A percentile compares a stretch with the other conserved stretches of the same genome.
Conservation (phyloP, 2,888 invertebrate genomes). For the Drosophila percnosoma region DNA sequence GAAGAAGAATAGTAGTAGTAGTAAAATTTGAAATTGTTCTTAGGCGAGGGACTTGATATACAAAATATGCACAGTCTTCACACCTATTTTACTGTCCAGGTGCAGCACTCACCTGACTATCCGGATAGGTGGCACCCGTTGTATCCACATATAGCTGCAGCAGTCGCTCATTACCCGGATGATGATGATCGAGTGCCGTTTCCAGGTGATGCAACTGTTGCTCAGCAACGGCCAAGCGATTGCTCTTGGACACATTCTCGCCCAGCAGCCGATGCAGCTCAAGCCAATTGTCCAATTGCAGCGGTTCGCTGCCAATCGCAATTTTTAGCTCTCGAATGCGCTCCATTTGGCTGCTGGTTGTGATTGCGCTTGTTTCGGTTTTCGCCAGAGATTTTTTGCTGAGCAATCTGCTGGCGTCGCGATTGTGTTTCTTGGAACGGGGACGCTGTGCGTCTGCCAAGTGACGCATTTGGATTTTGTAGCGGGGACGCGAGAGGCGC, state of each 20-base stretch:
- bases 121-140: constrained; percentile 86
- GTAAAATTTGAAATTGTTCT: no score
- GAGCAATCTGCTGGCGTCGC: not conserved
- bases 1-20: not conserved
- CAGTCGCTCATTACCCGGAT: constrained; percentile 86
- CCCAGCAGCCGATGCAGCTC: constrained; percentile 87
- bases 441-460: constrained; percentile 6
- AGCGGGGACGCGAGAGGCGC: constrained; percentile 88
- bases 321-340: constrained; percentile 78
- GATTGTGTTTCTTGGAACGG: constrained; percentile 12
- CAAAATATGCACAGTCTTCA: no score
- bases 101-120: constrained; percentile 86
- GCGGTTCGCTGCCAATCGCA: constrained; percentile 30
- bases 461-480: constrained; percentile 51
- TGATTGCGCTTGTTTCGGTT: constrained; percentile 51
- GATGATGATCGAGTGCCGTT: constrained; percentile 87
- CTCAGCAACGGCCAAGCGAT: constrained; percentile 84
- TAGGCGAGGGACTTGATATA: no score
- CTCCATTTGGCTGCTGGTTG: constrained; percentile 57
- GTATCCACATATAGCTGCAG: constrained; percentile 84
- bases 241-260: constrained; percentile 74
- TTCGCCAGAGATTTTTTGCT: not conserved
- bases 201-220: constrained; percentile 88
- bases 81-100: not conserved
- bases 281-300: constrained; percentile 87